Conservation (phyloP, 37 sponge, comb jelly and placozoan species). For the Diacarnus erythraeanus region DNA sequence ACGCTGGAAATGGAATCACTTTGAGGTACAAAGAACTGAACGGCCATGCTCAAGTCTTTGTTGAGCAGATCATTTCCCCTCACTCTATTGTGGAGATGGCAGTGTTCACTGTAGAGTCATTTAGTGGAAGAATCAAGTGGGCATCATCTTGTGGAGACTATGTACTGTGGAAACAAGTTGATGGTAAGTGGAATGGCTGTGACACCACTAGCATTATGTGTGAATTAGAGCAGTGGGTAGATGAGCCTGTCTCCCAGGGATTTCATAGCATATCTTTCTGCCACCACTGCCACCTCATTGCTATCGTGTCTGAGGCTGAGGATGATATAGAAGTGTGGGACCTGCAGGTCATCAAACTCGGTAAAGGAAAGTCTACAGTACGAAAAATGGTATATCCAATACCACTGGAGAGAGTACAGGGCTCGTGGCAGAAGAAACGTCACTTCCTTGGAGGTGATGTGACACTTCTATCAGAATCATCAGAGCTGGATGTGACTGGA, state of each 20-base stretch:
- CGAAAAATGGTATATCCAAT: conserved; percentile 51
- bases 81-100: conserved; percentile 15
- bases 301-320: conserved; percentile 50
- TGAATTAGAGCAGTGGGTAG: conserved; percentile 42
- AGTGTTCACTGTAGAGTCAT: conserved; percentile 2
- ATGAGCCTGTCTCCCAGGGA: conserved; percentile 43
- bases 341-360: conserved; percentile 46
- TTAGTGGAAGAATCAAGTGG: conserved; percentile 45
- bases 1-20: conserved; percentile 42
- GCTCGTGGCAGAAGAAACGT: conserved; percentile 24
- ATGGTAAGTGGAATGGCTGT: conserved; percentile 50
- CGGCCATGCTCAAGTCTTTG: conserved; percentile 18
- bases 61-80: conserved; percentile 25
- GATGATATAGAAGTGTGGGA: conserved; percentile 63
- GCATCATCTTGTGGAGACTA: conserved; percentile 24
- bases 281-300: conserved; percentile 29
- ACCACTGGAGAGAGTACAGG: conserved; percentile 30
- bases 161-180: conserved; percentile 52
- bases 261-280: conserved; percentile 56
- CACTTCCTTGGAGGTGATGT: conserved; percentile 46
- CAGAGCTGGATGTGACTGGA: conserved; percentile 6
- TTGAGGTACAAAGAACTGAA: conserved; percentile 26
- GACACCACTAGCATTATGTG: neutral
- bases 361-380: neutral
- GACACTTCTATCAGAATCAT: conserved; percentile 18